Evolutionary conservation across 2,888 invertebrate genomes (phyloP), one percentile per base, ranked within the genome.

Genomic region (Acronicta psi): DNA sequence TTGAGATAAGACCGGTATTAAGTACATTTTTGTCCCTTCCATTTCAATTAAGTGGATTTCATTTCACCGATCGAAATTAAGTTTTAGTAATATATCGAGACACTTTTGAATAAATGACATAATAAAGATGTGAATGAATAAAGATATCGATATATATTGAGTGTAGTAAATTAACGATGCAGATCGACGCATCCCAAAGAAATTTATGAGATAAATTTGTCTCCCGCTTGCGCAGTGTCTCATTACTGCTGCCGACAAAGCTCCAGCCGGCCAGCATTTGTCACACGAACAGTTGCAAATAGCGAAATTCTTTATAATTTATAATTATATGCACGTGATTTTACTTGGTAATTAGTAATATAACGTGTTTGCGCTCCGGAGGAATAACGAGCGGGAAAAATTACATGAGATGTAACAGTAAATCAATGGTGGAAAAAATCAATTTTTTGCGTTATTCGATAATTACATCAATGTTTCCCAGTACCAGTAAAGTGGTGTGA

Each of bases 161-260:
- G 77, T 82, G 80, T 81, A 82, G 84, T 90, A 87, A 89, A 91
- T 90, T 91, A 91, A 89, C 85, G 84, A 85, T 82, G 85, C 87
- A 86, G 87, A 91, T 92, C 90, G 88, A 87, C 86, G 88, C 88
- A 86, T 88, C 89, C 82, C 80, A 67, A 81, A 82, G 87, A 90
- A 89, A 93, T 92, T 93, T 93, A 91, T 91, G 91, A 84, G 86
- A 84, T 87, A 86, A 92, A 93, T 93, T 93, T 93, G 92, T 93
- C 91, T 86, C 85, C 79, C 80, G 81, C 80, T 83, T 81, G 86
- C 83, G 71, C 81, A 80, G 84, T 77, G 89, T 88, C 90, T 91
- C 90, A 92, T 93, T 93, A 91, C 83, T 59, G 81, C 68, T 70
- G 87, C 93, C 93, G 93, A 92, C 93, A 93, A 93, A 93, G 92